Evolutionary conservation across 2,888 invertebrate species (phyloP), one percentile per base, ranked within the genome.

Genomic region (Cephus nigrinus): DNA sequence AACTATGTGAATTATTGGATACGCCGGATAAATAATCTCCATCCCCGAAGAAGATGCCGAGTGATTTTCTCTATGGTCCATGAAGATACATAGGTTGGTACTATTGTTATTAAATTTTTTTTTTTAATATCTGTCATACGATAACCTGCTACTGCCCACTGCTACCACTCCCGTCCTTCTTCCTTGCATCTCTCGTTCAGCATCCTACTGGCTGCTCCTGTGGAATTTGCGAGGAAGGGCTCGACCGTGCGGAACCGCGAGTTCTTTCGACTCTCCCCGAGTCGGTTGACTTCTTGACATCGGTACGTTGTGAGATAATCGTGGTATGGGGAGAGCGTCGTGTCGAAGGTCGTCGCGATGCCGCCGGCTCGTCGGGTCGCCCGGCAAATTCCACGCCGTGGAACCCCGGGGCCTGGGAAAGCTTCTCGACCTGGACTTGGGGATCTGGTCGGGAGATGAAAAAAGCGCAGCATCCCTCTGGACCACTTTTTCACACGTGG

Each of bases 241-340:
- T 55, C 55, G 55, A 55, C 55, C 55, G 55, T 55, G 55, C 55
- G 55, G 55, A 55, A 55, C 55, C 55, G 55, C 55, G 55, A 55
- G 55, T 55, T 55, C 55, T 55, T 55, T 23, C 55, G 55, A 55
- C 55, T 55, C 55, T 55, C 55, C 32, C 32, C 31, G 71, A 33
- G 71, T 33, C 71, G 12, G 71, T 71, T 71, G 71, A 71, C 71
- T 71, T 33, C 33, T 71, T 71, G 71, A 71, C 71, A 71, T 33
- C 71, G 71, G 32, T 31, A 71, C 71, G 33, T 71, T 31, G 71
- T 71, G 33, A 71, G 71, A 71, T 71, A 71, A 71, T 71, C 71
- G 71, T 55, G 55, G 55, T 55, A 15, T 23, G 55, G 55, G 55
- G 12, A 12, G 69, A 71, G 33, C 32, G 71, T 33, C 32, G 71